phyloP scores from a whole-genome alignment of 2,113 vertebrate species.

The Condylura cristata region DNA sequence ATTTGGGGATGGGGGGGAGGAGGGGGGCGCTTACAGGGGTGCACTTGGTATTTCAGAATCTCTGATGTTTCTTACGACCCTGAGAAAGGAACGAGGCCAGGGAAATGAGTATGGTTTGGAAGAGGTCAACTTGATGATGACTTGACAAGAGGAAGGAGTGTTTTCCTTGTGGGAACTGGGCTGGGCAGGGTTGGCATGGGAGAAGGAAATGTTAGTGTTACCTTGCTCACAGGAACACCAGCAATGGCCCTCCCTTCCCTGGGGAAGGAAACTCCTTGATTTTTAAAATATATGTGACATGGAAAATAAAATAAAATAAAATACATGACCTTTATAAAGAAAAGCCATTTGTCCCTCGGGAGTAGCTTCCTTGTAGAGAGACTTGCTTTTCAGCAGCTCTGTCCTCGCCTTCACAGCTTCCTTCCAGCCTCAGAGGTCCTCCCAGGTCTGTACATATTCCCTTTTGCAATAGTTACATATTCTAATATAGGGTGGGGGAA shows the following conservation, averaged over 20 bases:
- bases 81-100: neutral
- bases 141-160: neutral
- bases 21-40: neutral
- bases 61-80: neutral
- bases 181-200: neutral
- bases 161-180: neutral
- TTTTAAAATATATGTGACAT: neutral
- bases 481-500: too few relatives aligned
- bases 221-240: neutral
- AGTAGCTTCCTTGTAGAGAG: neutral
- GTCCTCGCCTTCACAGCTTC: neutral
- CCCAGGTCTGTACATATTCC: neutral
- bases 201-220: neutral
- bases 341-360: neutral
- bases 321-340: neutral
- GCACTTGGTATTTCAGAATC: neutral
- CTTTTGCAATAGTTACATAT: neutral
- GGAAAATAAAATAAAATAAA: neutral
- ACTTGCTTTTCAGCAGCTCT: neutral
- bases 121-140: neutral
- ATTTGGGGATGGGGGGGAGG: fast-evolving
- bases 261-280: neutral
- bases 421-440: neutral
- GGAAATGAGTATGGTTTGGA: neutral
- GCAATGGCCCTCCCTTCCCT: neutral